phyloP scores from a whole-genome alignment of 1,140 invertebrate species.

The Ladona fulva region DNA sequence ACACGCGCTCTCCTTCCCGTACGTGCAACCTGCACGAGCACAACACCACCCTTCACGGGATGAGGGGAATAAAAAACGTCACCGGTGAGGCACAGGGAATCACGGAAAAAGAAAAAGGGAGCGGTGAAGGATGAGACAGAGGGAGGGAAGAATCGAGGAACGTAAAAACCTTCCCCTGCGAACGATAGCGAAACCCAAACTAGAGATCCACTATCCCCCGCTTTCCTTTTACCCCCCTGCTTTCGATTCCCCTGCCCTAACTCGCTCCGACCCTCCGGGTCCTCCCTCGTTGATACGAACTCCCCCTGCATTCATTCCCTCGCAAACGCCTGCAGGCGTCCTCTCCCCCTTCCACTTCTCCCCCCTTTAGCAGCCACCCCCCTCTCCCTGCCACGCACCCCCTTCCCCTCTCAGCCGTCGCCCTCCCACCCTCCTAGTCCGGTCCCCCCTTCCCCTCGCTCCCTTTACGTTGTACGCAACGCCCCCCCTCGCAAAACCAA shows the following conservation, averaged over 20 bases:
- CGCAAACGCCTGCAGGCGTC: not conserved
- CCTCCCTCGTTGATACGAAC: not conserved
- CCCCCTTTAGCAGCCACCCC: not conserved
- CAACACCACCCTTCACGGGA: not conserved
- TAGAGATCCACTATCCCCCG: not conserved
- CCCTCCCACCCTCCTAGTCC: not conserved
- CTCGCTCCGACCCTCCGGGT: not conserved
- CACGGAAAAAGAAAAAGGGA: not conserved
- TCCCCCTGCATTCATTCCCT: not conserved
- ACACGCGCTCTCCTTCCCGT: too few relatives aligned
- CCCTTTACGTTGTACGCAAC: not conserved
- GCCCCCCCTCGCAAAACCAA: not conserved
- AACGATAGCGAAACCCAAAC: conserved; percentile 4
- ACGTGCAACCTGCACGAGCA: too few relatives aligned
- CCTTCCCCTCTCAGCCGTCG: not conserved
- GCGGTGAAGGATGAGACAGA: too few relatives aligned
- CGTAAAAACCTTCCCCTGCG: not conserved
- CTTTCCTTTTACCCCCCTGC: not conserved
- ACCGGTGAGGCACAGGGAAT: not conserved
- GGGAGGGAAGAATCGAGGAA: too few relatives aligned
- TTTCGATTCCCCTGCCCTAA: not conserved
- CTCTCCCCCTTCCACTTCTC: not conserved
- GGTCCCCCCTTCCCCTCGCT: not conserved
- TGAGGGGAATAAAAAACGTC: not conserved
- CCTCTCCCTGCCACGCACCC: not conserved